These are phyloP conservation scores for Campodea augens DNA, from an alignment of 1,140 invertebrate genomes.

Conservation along the genomic window DNA sequence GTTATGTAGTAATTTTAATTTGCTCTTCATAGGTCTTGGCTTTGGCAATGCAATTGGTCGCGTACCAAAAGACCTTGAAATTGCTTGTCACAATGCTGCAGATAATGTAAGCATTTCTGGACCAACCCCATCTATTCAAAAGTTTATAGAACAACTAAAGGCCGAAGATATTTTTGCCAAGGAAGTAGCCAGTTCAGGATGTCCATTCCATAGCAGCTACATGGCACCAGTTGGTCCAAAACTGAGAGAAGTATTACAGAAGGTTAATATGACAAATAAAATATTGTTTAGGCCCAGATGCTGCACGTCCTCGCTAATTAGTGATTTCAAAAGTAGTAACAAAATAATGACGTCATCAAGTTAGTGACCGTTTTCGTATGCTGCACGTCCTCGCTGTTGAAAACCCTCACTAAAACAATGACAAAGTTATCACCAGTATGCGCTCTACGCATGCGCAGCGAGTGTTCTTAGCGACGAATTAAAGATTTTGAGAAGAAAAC, in stretches of 20 bases:
- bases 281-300: neutral
- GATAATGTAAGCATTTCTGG: slow-evolving; percentile 52
- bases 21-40: slow-evolving; percentile 25
- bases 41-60: slow-evolving; percentile 31
- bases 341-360: too few relatives aligned
- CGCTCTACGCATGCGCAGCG: too few relatives aligned
- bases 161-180: slow-evolving; percentile 69
- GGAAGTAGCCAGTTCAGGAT: slow-evolving; percentile 64
- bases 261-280: slow-evolving; percentile 25
- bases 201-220: slow-evolving; percentile 67
- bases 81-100: slow-evolving; percentile 48
- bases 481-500: too few relatives aligned
- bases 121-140: slow-evolving; percentile 37
- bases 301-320: neutral
- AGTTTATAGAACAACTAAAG: slow-evolving; percentile 54
- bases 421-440: slow-evolving; percentile 38
- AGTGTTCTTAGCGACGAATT: too few relatives aligned
- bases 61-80: slow-evolving; percentile 33
- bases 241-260: slow-evolving; percentile 44
- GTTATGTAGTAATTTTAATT: too few relatives aligned
- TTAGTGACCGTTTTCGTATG: too few relatives aligned
- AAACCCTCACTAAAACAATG: too few relatives aligned
- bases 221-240: slow-evolving; percentile 53
- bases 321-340: too few relatives aligned
- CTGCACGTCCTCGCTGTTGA: too few relatives aligned